A percentile compares a stretch with the other conserved stretches of the same genome.
Conservation (phyloP, 2,888 invertebrate genomes). For the Drosophila parthenogenetica region DNA sequence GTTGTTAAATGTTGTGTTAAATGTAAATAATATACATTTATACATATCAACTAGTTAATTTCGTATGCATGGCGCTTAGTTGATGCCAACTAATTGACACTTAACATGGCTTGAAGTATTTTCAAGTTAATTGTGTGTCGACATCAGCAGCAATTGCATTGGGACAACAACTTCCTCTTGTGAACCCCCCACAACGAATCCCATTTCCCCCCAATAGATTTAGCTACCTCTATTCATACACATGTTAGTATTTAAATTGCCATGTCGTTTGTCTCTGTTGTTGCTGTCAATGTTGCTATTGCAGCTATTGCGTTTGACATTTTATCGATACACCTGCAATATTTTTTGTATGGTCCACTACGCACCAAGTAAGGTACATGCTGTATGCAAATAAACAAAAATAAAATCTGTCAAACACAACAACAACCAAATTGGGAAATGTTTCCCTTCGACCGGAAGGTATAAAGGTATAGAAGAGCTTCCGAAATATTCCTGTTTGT, state of each 20-base stretch:
- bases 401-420: constrained; percentile 23
- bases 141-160: constrained; percentile 56
- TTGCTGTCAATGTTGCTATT: constrained; percentile 46
- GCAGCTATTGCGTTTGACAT: constrained; percentile 67
- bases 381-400: constrained; percentile 38
- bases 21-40: constrained; percentile 61
- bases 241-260: constrained; percentile 79
- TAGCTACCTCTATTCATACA: constrained; percentile 54
- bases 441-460: constrained; percentile 18
- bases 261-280: constrained; percentile 62
- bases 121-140: constrained; percentile 78
- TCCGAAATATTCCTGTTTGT: background rate
- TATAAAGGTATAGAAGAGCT: background rate
- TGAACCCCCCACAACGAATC: constrained; percentile 1
- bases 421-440: constrained; percentile 29
- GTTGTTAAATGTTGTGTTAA: constrained; percentile 31
- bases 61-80: constrained; percentile 65
- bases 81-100: constrained; percentile 76
- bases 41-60: constrained; percentile 53
- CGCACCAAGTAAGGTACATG: constrained; percentile 31
- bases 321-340: constrained; percentile 73
- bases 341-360: constrained; percentile 30
- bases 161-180: constrained; percentile 4
- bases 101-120: constrained; percentile 78
- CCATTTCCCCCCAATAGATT: constrained; percentile 24